Evolutionary conservation across 1,140 invertebrate genomes (phyloP), one percentile per base, ranked within the genome.

Genomic region (Acromyrmex echinatior): DNA sequence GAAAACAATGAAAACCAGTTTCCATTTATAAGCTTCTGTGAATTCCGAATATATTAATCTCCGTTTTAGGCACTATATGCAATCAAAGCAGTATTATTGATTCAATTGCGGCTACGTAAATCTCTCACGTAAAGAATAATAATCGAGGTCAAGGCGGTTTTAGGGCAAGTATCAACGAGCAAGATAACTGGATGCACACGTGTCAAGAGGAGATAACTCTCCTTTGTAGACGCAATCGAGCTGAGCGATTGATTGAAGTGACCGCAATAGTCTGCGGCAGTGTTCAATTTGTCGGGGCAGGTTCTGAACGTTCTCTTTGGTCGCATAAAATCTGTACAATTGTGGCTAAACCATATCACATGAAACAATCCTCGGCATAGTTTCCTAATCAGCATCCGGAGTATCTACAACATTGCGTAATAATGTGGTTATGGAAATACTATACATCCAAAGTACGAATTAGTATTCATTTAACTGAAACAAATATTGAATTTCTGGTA

Each of bases 231-330:
- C 53, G 78, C 73, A 87, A 78, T 86, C 51, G 66, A 68, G 66
- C 63, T 73, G 66, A 78, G 58, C 68, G 74, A 86, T 49, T 80
- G 89, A 90, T 90, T 86, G 86, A 90, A 90, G 84, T 85, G 89
- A 90, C 88, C 89, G 80, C 74, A 90, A 90, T 90, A 89, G 71
- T 90, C 79, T 74, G 88, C 49, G 86, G 86, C 35, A 51, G 56
- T 90, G 88, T 90, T 87, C 86, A 70, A 21, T 82, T 84, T 74
- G 63, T 81, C 86, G 86, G 65, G 49, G 79, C 80, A 77, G 60
- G 66, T 80, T 77, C 79, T 79, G 86, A 76, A 74, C 79, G 60
- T 87, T 87, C 88, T 79, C 56, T 45, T 80, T 25, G 73, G 68
- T 80, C 63, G 49, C 70, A 70, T 90, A 86, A 90, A 90, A 87